A percentile compares a stretch with the other conserved stretches of the same genome.
Conservation (phyloP, 1,140 invertebrate species). For the Saccostrea glomerata region DNA sequence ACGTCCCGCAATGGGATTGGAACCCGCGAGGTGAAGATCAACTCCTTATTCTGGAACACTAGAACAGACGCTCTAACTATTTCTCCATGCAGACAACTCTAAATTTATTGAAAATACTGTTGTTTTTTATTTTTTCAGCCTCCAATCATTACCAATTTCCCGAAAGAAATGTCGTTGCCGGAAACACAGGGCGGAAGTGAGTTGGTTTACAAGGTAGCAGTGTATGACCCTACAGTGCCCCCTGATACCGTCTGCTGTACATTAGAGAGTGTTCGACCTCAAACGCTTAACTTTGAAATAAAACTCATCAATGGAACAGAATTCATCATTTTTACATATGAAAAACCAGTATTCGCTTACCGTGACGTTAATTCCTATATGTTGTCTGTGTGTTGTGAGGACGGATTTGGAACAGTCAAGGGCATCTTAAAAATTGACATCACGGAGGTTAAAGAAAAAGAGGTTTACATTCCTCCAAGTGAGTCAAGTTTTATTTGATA, state of each 20-base stretch:
- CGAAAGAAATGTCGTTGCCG: neutral
- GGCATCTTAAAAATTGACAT: slow-evolving; percentile 5
- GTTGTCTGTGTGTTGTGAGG: slow-evolving; percentile 38
- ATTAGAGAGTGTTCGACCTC: slow-evolving; percentile 24
- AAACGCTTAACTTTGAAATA: slow-evolving; percentile 35
- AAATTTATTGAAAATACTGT: neutral
- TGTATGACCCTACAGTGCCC: slow-evolving; percentile 19
- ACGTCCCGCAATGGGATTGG: no score
- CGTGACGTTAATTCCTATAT: slow-evolving; percentile 24
- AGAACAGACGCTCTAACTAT: no score
- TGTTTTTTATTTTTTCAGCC: neutral
- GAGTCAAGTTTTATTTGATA: no score
- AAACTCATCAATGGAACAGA: neutral
- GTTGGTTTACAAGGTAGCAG: neutral
- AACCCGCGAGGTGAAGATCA: no score
- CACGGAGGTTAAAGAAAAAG: neutral
- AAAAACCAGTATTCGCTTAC: slow-evolving; percentile 15
- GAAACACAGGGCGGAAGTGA: neutral
- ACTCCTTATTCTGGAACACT: no score
- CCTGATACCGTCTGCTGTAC: slow-evolving; percentile 31
- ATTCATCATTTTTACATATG: neutral
- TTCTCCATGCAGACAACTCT: no score
- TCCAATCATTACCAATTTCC: slow-evolving; percentile 18
- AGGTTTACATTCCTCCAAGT: slow-evolving; percentile 11
- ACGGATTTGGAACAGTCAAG: slow-evolving; percentile 9